These are phyloP conservation scores for Ranitomeya imitator DNA, from an alignment of 2,113 vertebrate genomes.

Conservation along the genomic window DNA sequence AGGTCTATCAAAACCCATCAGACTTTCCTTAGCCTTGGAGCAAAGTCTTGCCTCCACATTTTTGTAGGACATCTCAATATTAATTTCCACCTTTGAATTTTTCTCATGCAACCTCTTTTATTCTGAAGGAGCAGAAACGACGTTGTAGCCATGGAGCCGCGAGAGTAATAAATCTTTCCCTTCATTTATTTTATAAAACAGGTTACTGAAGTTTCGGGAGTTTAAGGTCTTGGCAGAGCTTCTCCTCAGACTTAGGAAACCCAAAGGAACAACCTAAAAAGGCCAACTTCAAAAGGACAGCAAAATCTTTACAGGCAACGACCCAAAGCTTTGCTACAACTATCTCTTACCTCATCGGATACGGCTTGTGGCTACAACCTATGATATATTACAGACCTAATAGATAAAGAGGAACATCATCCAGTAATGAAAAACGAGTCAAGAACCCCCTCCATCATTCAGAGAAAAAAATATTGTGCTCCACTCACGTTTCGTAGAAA, in stretches of 20 bases:
- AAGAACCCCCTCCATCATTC: neutral
- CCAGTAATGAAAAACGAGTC: no score
- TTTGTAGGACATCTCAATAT: neutral
- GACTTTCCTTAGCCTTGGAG: no score
- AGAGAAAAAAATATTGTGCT: no score
- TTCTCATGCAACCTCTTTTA: neutral
- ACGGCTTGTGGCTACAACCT: neutral
- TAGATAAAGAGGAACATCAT: neutral
- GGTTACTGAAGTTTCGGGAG: constrained; percentile 22
- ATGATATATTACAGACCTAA: neutral
- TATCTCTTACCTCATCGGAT: neutral
- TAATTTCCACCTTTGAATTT: neutral
- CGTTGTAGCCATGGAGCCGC: neutral
- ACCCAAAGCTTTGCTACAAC: neutral
- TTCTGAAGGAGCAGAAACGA: neutral
- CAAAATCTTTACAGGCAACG: constrained; percentile 28
- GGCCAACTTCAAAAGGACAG: neutral
- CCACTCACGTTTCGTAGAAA: no score
- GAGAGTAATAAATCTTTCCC: constrained; percentile 11
- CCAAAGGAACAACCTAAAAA: constrained; percentile 52
- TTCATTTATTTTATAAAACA: constrained; percentile 43
- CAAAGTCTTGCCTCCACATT: neutral
- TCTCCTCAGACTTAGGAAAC: neutral
- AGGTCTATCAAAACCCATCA: no score
- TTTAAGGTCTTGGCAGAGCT: constrained; percentile 30